Base-by-base conservation (phyloP, 2,888 invertebrate genomes). In the Brenthis daphne region DNA sequence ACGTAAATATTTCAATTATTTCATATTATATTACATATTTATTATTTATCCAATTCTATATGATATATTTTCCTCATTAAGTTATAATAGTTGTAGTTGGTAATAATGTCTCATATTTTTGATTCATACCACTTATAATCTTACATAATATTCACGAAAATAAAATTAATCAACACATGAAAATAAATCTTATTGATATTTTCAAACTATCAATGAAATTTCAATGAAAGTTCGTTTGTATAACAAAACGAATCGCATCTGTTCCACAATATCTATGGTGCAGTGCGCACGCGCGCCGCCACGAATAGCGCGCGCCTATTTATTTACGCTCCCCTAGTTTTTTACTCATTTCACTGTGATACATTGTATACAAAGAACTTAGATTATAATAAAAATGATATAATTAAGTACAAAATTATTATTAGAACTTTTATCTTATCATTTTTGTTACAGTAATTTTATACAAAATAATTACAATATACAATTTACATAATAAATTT, bases 231-330 rank as follows among this genome's bases (percentile, higher is more conserved):
- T 53, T 57, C 37, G 48, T 48, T 48, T n/a, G 37, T 63, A 67
- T 51, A 50, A 51, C 51, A 47, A 50, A 65, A 68, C 65, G 51
- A 53, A 56, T 57, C 54, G 51, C 69, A 69, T 66, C 56, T 63
- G 69, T 53, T 66, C 60, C 60, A 58, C 48, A 58, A 63, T 51
- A 61, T 37, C 13, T 56, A 57, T 56, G 16, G 57, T 67, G 67
- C 67, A 67, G 51, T 60, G 64, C 70, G 75, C 74, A 81, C 80
- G 87, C 89, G 87, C 84, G 80, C 29, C 74, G 84, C 85, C 80
- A 78, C 86, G 87, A 89, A 90, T 90, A 90, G 89, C 88, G 81
- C 84, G 82, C 84, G 84, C 78, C 70, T 80, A 79, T 86, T 85
- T 88, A 89, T 87, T 87, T 87, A 85, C 79, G 80, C 84, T 85